Base-by-base conservation (phyloP, 2,113 vertebrate genomes). In the Circaetus cinerascens region DNA sequence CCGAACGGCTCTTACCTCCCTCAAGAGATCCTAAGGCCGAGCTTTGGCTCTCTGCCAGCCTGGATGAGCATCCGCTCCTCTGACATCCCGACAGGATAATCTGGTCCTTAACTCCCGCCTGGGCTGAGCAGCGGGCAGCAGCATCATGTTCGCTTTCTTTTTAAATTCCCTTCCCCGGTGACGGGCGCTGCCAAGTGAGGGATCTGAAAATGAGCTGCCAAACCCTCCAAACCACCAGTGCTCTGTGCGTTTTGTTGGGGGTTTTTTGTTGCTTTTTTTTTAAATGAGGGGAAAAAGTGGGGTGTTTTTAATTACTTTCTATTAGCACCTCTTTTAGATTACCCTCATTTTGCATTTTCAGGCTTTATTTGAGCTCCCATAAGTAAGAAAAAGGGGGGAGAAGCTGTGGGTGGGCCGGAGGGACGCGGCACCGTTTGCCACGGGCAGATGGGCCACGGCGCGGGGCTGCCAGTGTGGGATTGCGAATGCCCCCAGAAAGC, bases 391-490 rank as follows among this genome's bases (percentile, higher is more conserved):
- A 34, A 29, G 17, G 7, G 9, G 51, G 45, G 15, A 22, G 2
- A 14, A 43, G 36, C 17, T 43, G 45, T 1, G 4, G 50, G 29
- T 18, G n/a, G 26, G n/a, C 27, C 1, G 2, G 23, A 66, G 25
- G 48, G 50, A 57, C 0, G 2, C 0, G 0, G 59, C 7, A 1
- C 50, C 14, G 4, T 60, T 59, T 34, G 32, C 51, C 1, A 0
- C 14, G n/a, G 51, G 50, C 69, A 46, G 53, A 21, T 16, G 22
- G 11, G 22, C 53, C 79, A 34, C 1, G 2, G 56, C 1, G 2
- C 5, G 6, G 51, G 27, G 20, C 46, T 59, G 55, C 30, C 17
- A 16, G 56, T 14, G 5, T 29, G 50, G 51, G 43, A 51, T 60
- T 75, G 22, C 0, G 2, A 38, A 7, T 45, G 34, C 46, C 27